Evolutionary conservation across 2,797 vertebrate species (phyloP).

Genomic region (Eremophila alpestris): DNA sequence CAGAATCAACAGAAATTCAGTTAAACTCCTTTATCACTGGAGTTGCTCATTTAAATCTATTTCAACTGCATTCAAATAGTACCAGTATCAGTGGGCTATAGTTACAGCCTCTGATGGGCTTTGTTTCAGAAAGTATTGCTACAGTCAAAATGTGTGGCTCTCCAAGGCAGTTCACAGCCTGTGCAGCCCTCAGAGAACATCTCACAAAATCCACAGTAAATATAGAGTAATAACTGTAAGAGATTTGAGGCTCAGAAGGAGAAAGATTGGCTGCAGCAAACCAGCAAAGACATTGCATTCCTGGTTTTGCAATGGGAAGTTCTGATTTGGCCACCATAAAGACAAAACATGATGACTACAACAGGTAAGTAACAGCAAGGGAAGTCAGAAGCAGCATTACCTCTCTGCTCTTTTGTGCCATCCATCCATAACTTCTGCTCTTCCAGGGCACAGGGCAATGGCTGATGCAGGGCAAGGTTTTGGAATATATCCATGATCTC

Average conservation of each 20-base stretch:
- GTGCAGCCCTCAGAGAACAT: not conserved
- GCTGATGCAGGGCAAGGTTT: not conserved
- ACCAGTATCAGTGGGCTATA: not conserved
- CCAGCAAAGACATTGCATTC: not conserved
- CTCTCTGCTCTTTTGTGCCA: not conserved
- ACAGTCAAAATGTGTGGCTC: accelerated
- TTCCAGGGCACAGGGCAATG: not conserved
- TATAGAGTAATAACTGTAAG: not conserved
- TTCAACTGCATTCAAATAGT: not conserved
- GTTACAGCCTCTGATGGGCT: not conserved
- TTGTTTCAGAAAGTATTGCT: not conserved
- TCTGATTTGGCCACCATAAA: not conserved
- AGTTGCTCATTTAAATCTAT: not conserved
- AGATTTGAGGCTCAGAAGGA: not conserved
- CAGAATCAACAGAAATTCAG: not conserved
- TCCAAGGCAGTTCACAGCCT: not conserved
- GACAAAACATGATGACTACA: not conserved
- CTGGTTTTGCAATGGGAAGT: not conserved
- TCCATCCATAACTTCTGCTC: not conserved
- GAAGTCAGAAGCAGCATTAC: not conserved
- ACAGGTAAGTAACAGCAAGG: not conserved
- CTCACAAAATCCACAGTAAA: not conserved
- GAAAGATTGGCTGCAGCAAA: not conserved
- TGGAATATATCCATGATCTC: not conserved
- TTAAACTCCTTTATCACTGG: not conserved